Base-by-base conservation (phyloP, 2,797 vertebrate species). In the Sternarchorhynchus goeldii region DNA sequence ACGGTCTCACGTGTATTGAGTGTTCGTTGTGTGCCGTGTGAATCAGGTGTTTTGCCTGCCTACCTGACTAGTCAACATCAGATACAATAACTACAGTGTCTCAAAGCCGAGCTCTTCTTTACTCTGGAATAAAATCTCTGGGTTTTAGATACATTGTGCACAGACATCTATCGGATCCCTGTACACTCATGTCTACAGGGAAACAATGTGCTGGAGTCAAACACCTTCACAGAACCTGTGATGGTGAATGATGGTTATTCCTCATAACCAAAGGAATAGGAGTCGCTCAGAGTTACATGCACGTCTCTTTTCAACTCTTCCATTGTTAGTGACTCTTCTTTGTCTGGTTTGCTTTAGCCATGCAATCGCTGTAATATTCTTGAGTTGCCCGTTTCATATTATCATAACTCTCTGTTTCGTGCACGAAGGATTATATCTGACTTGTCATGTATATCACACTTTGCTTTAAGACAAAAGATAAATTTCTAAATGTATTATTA, bases 351-450 rank as follows among this genome's bases (percentile, higher is more conserved):
- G 34, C 29, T 72, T 66, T 80, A 45, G 70, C 65, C 53, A 76
- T 55, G 58, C 64, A 50, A n/a, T 67, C 29, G 10, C 39, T 31
- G 39, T 14, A 58, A 25, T 31, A 12, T 56, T 34, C 25, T 58
- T 10, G 21, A n/a, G 36, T 66, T 66, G 2, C n/a, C 50, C 67
- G 55, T 67, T 73, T 72, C 60, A 76, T 70, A 56, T 66, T 73
- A 65, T 56, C 73, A 66, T 12, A 66, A 29, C 87, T 89, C 89
- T 87, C 88, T 87, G 82, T 89, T 67, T 55, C 20, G 59, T 59
- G 29, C 39, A 50, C 34, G 73, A 71, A 80, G 55, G 76, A 60
- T 70, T 64, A 53, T 45, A 63, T 78, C 62, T 81, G 68, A 76
- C 68, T 57, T 39, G 73, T 56, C 36, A 31, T 72, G 76, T 68